phyloP scores from a whole-genome alignment of 2,113 vertebrate species.

The Phylloscopus trochilus region DNA sequence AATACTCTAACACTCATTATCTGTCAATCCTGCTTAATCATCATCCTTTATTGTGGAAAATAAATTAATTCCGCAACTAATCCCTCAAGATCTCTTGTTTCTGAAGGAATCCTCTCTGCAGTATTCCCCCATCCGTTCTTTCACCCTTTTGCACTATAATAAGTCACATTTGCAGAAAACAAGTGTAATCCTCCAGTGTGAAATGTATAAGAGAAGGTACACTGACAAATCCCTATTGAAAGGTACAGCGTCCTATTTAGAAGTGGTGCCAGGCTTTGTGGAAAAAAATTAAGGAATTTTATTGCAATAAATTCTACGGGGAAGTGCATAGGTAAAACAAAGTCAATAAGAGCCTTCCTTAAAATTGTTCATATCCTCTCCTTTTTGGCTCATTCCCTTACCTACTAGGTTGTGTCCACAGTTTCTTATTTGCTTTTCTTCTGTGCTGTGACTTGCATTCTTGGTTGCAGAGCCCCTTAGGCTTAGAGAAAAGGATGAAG shows the following conservation, averaged over 20 bases:
- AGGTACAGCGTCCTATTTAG: not conserved
- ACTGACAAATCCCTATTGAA: not conserved
- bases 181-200: not conserved
- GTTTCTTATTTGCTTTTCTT: not conserved
- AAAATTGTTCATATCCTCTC: not conserved
- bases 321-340: not conserved
- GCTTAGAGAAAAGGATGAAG: not conserved
- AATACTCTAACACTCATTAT: not conserved
- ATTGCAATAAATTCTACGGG: not conserved
- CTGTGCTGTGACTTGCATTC: not conserved
- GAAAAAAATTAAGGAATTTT: not conserved
- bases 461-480: not conserved
- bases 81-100: not conserved
- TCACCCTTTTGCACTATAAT: not conserved
- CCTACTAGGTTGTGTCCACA: not conserved
- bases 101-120: not conserved
- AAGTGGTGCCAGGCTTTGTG: not conserved
- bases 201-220: not conserved
- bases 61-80: slow-evolving; percentile 36
- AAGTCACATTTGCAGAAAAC: slow-evolving; percentile 5
- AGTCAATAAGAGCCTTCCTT: not conserved
- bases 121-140: not conserved
- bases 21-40: slow-evolving; percentile 6
- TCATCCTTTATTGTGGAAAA: slow-evolving; percentile 19
- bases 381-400: not conserved